phyloP scores from a whole-genome alignment of 2,113 vertebrate genomes.

The Chaetodon auriga region DNA sequence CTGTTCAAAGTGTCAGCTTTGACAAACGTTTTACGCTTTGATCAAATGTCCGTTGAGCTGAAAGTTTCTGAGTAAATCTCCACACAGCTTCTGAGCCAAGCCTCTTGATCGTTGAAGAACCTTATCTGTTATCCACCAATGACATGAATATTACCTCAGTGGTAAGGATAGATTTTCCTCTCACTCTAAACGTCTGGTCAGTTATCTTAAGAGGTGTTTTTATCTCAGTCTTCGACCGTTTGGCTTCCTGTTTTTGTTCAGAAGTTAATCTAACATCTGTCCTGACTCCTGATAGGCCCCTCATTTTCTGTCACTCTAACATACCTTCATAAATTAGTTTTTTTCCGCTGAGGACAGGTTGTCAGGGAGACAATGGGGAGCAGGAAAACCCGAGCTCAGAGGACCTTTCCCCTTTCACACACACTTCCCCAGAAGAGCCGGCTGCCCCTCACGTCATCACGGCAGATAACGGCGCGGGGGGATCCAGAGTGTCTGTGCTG shows the following conservation, averaged over 20 bases:
- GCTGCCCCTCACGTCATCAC: constrained; percentile 74
- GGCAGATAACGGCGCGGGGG: constrained; percentile 51
- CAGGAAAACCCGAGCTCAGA: constrained; percentile 79
- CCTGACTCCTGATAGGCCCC: constrained; percentile 44
- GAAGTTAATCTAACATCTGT: constrained; percentile 35
- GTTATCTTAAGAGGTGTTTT: constrained; percentile 64
- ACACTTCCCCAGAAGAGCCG: constrained; percentile 63
- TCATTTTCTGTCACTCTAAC: constrained; percentile 66
- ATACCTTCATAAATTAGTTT: constrained; percentile 73
- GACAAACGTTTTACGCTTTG: background rate
- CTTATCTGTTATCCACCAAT: background rate
- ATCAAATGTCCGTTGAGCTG: background rate
- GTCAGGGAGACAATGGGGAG: constrained; percentile 79
- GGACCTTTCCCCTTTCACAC: constrained; percentile 79
- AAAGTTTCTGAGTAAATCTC: background rate
- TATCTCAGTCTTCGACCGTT: constrained; percentile 42
- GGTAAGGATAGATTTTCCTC: constrained; percentile 31
- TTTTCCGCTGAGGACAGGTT: constrained; percentile 74
- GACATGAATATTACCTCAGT: constrained; percentile 6
- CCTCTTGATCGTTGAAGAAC: background rate
- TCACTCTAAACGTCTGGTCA: constrained; percentile 11
- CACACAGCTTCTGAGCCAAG: background rate
- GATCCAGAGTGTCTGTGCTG: constrained; percentile 55
- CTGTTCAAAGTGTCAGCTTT: background rate
- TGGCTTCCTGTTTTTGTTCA: constrained; percentile 81